phyloP scores from a whole-genome alignment of 2,797 vertebrate genomes.

The Alcedo quadribrachys region DNA sequence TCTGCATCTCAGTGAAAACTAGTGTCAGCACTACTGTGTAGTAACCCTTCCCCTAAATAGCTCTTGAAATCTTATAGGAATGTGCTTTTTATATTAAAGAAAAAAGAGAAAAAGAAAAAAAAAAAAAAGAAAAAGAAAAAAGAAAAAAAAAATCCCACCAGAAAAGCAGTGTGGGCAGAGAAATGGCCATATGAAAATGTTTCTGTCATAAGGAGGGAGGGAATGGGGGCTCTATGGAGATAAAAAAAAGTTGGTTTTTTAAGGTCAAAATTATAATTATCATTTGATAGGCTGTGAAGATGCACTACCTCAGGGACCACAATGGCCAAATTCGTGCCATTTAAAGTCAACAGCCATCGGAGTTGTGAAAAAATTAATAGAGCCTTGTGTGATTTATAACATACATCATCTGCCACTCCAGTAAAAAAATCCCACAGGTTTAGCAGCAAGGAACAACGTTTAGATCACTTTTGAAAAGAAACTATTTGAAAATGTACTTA shows the following conservation, averaged over 20 bases:
- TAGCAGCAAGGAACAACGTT: constrained; percentile 13
- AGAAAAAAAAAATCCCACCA: background rate
- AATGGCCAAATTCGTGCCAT: constrained; percentile 77
- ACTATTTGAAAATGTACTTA: constrained; percentile 40
- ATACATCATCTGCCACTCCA: constrained; percentile 58
- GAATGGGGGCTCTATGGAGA: background rate
- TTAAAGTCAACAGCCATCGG: constrained; percentile 81
- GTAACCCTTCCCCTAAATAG: constrained; percentile 52
- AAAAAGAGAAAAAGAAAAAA: rapidly evolving
- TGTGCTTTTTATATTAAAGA: background rate
- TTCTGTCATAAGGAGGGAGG: background rate
- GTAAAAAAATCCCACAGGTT: constrained; percentile 54
- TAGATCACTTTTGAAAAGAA: constrained; percentile 47
- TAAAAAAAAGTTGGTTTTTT: constrained; percentile 76
- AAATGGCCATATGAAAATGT: constrained; percentile 56
- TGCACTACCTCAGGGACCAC: constrained; percentile 76
- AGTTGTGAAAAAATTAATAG: constrained; percentile 86
- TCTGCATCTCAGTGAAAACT: constrained; percentile 67
- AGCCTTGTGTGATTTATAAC: constrained; percentile 82
- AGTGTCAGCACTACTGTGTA: constrained; percentile 64
- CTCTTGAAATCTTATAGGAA: constrained; percentile 75
- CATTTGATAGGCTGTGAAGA: constrained; percentile 83
- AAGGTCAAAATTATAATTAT: constrained; percentile 87
- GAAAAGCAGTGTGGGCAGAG: background rate
- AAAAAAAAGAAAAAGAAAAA: background rate